Evolutionary conservation across 2,113 vertebrate species (phyloP), one percentile per base, ranked within the genome.

Genomic region (Chitala chitala): DNA sequence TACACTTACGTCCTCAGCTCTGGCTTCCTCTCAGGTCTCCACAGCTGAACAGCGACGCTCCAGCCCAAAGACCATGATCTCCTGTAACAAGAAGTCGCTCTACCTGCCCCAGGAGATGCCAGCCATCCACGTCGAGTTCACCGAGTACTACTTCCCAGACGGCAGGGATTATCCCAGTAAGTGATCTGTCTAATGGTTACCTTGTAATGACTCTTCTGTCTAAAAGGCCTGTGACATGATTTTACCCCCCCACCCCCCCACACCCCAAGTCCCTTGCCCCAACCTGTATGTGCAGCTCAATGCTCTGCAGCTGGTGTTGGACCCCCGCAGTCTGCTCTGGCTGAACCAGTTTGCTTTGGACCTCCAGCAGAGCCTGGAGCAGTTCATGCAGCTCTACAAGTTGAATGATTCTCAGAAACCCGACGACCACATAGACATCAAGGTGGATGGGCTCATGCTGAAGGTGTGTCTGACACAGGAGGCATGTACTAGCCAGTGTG

Each of bases 81-180:
- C 95, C 84, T 99, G 97, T 87, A 99, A 99, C 91, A 99, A 99
- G 86, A 98, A 98, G 83, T 91, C 93, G 44, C 86, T 99, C 42
- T 98, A 98, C 86, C 95, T 99, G 80, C 96, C 96, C 8, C 85
- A 94, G 82, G 97, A 99, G 91, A 99, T 99, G 96, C 93, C 96
- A 55, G 97, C 96, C 78, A 89, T 98, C 84, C 94, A 99, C 68
- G 86, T 94, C 54, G 97, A 99, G 87, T 98, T 99, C 86, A 99
- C 97, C 46, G 97, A 99, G 82, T 99, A 99, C 87, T 99, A 98
- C 85, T 99, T 94, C 73, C 95, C 95, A 26, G 97, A 99, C 84
- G 96, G 92, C 82, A 99, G 95, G 79, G 95, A 98, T 82, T 96
- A 94, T 81, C 96, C 96, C 70, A 94, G 97, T 99, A 93, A 93